These are phyloP conservation scores for Erythrolamprus reginae DNA, from an alignment of 2,113 vertebrate species.

Conservation along the genomic window DNA sequence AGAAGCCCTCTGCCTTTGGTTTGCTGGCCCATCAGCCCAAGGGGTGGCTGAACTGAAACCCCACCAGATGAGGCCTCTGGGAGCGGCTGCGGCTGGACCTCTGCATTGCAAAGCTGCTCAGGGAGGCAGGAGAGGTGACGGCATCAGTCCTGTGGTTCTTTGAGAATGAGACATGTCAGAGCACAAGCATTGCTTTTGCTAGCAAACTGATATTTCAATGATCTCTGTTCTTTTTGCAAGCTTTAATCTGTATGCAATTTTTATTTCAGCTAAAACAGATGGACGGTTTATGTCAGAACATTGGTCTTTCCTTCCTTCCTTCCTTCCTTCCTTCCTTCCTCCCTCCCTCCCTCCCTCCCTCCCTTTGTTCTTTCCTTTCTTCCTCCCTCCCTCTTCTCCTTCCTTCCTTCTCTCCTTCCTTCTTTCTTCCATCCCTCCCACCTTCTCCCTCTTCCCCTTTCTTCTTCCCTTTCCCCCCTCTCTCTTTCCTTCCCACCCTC, in stretches of 20 bases:
- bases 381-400: no score
- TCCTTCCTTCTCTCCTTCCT: no score
- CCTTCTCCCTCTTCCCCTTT: no score
- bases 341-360: no score
- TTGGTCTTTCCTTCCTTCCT: not conserved
- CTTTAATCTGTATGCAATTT: not conserved
- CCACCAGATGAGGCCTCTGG: not conserved
- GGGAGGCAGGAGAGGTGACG: not conserved
- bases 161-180: not conserved
- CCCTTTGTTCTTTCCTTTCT: no score
- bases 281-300: not conserved
- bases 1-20: not conserved
- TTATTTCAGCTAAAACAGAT: not conserved
- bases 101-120: not conserved
- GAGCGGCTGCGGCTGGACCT: not conserved
- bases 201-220: not conserved
- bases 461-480: not conserved
- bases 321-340: no score
- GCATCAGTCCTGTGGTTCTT: not conserved
- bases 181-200: not conserved
- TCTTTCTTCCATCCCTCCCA: no score
- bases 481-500: no score
- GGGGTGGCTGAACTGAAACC: not conserved
- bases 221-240: not conserved
- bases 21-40: not conserved